Percentiles rank a stretch among this genome's conserved stretches.
phyloP scores from a whole-genome alignment of 2,113 vertebrate genomes.

The Montifringilla adamsi region DNA sequence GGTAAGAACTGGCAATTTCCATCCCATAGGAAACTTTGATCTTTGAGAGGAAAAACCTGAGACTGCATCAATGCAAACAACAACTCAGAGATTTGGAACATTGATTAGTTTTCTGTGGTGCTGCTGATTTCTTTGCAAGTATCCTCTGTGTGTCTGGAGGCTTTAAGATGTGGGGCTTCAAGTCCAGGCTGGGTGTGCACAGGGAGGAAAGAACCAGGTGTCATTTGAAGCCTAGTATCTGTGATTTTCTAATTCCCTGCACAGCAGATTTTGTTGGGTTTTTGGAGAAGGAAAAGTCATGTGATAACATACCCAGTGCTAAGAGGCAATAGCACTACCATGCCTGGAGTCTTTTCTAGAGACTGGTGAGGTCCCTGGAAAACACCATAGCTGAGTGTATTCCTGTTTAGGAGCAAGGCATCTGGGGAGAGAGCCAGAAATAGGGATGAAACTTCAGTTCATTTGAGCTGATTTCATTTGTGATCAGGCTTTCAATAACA shows the following conservation, averaged over 20 bases:
- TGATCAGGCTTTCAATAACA: background rate
- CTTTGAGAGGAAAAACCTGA: background rate
- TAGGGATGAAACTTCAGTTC: background rate
- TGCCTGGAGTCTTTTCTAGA: background rate
- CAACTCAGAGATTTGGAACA: background rate
- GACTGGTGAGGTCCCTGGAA: background rate
- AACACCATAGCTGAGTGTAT: background rate
- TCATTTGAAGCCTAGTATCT: fast-evolving
- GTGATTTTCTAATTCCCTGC: background rate
- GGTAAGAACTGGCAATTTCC: background rate
- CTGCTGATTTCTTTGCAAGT: background rate
- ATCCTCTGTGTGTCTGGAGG: background rate
- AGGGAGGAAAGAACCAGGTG: background rate
- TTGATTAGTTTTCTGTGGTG: background rate
- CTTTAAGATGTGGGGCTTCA: fast-evolving
- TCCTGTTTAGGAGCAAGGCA: background rate
- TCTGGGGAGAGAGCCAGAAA: background rate
- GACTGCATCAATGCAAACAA: background rate
- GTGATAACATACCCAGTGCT: background rate
- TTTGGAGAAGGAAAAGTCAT: background rate
- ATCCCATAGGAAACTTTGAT: background rate
- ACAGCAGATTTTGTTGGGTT: background rate
- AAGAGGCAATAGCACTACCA: background rate
- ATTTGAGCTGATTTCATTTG: background rate
- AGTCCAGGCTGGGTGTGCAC: background rate